Evolutionary conservation across 2,888 invertebrate genomes (phyloP), one percentile per base, ranked within the genome.

Genomic region (Chrysolina americana): DNA sequence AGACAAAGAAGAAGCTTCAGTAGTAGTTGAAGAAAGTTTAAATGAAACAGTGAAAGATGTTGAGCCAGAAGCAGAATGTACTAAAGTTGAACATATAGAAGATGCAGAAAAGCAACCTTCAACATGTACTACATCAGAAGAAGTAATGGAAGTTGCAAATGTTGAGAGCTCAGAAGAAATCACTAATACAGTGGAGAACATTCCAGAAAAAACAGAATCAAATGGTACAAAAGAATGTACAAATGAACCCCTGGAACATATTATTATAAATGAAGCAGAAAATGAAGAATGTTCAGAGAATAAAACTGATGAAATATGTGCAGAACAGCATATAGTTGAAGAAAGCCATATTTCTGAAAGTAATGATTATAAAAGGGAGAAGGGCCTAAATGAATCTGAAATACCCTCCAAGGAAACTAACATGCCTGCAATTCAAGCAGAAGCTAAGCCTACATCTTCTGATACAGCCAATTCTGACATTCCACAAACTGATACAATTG

Each of bases 221-320:
- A 28, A 36, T 17, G 36, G 36, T 28, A 28, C 11, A 28, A 15
- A 23, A 28, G 59, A 53, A 53, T 53, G 36, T 59, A 36, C 9
- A 28, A n/a, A 10, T 6, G 15, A 15, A n/a, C 28, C 23, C 13
- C 11, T 10, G 23, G 36, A 28, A 36, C n/a, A 17, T 23, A 10
- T 59, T 8, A 28, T 15, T 28, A 11, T 6, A 59, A 59, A 59
- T 53, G 10, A 13, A 53, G 19, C 53, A 0, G 62, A 70, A 41
- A 65, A 23, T 36, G 70, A 73, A 70, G 73, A 70, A 36, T 56
- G 56, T 1, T 44, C 63, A 41, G 75, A 70, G 65, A 36, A 36
- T 8, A 36, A 36, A 36, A 36, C 36, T 36, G 66, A 63, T 47
- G 68, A 70, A 15, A 70, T 15, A 36, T 9, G 13, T 5, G 15